Conservation (phyloP, 2,888 invertebrate species). For the Campaea margaritaria region DNA sequence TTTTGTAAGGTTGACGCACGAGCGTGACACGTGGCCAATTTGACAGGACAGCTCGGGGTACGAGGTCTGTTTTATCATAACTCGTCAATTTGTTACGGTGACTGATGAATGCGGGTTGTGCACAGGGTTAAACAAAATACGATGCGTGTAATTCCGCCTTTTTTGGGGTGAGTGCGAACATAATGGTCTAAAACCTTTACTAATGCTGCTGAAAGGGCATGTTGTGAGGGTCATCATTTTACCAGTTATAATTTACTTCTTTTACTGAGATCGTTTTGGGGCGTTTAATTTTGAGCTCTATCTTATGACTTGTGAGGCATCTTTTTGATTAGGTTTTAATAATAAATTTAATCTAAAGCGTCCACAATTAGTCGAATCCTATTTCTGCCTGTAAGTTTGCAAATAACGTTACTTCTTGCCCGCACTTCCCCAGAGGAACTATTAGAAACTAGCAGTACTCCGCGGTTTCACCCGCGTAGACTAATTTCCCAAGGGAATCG, state of each 20-base stretch:
- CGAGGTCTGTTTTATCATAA: slow-evolving; percentile 61
- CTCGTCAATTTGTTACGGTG: slow-evolving; percentile 65
- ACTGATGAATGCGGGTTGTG: slow-evolving; percentile 50
- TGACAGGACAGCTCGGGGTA: slow-evolving; percentile 38
- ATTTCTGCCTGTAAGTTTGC: too few relatives aligned
- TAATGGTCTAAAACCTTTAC: slow-evolving; percentile 9
- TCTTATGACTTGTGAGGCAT: neutral
- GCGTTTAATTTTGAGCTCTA: neutral
- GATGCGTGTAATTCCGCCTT: slow-evolving; percentile 21
- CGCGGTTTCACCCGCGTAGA: too few relatives aligned
- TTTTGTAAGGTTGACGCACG: slow-evolving; percentile 36
- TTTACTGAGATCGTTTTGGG: too few relatives aligned
- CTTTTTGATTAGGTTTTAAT: neutral
- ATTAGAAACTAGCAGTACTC: too few relatives aligned
- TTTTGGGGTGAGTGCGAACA: slow-evolving; percentile 5
- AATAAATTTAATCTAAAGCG: too few relatives aligned
- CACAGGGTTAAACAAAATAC: slow-evolving; percentile 30
- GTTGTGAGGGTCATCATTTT: neutral
- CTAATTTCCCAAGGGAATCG: too few relatives aligned
- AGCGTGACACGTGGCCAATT: slow-evolving; percentile 41
- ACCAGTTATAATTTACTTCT: neutral
- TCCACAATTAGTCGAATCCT: too few relatives aligned
- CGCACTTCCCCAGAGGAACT: too few relatives aligned
- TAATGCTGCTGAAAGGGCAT: slow-evolving; percentile 8
- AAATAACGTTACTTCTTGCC: too few relatives aligned